A percentile compares a stretch with the other conserved stretches of the same genome.
phyloP scores from a whole-genome alignment of 2,113 vertebrate genomes.

The Phalacrocorax carbo region DNA sequence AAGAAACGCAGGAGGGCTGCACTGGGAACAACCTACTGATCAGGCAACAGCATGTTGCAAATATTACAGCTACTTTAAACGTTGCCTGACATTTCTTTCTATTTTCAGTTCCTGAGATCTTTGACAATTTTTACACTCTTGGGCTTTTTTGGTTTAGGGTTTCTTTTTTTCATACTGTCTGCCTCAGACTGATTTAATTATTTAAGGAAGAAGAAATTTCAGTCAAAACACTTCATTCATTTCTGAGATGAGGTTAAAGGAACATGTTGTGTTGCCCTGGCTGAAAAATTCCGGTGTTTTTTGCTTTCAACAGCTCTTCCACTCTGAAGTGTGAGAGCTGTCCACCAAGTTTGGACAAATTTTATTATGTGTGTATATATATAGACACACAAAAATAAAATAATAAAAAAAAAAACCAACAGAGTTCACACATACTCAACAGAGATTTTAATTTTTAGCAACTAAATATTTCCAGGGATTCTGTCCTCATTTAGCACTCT shows the following conservation, averaged over 20 bases:
- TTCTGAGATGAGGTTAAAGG: neutral
- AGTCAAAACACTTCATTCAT: neutral
- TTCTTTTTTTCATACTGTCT: neutral
- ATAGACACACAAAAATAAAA: neutral
- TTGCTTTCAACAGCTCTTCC: neutral
- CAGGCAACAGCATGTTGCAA: neutral
- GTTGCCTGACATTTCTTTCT: neutral
- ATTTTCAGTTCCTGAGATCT: neutral
- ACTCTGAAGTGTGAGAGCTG: neutral
- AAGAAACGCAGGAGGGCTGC: neutral
- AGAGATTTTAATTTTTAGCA: constrained; percentile 1
- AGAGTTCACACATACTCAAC: neutral
- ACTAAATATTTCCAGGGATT: constrained; percentile 21
- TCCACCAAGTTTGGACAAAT: neutral
- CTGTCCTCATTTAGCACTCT: neutral
- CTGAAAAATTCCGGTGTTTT: neutral
- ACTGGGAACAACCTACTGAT: neutral
- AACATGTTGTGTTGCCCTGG: neutral
- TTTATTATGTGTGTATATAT: neutral
- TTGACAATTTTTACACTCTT: neutral
- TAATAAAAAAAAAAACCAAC: neutral
- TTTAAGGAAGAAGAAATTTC: neutral
- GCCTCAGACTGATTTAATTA: neutral
- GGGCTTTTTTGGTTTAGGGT: neutral
- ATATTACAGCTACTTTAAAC: neutral